Base-by-base conservation (phyloP, 2,797 vertebrate genomes). In the Enteromius fasciolatus region DNA sequence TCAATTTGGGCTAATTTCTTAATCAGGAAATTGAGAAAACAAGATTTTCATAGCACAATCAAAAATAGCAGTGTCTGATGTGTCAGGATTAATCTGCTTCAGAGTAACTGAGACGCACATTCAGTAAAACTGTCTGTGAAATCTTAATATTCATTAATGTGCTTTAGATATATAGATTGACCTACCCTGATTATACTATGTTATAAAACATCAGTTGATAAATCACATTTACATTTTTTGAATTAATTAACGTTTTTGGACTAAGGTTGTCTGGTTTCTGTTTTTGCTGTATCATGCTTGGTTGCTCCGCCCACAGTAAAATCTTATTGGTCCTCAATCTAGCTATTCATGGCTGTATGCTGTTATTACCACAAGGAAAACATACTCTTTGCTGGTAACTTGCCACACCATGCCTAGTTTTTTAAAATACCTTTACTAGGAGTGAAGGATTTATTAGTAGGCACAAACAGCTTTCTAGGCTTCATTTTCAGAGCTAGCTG, bases 391-490 rank as follows among this genome's bases (percentile, higher is more conserved):
- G 8, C 12, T 17, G 14, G 3, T 25, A 25, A 52, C 46, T 25
- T 41, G 28, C 48, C 10, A 6, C 28, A 31, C 28, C 28, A 31
- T 31, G 14, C 15, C 23, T 18, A 2, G 57, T 76, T 50, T 63
- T 48, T 57, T 31, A 67, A 64, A 52, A 41, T 41, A 86, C 78
- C 83, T 50, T 85, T 86, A 72, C 46, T 85, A 28, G 18, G 68
- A 76, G 75, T 18, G 77, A 74, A 73, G 66, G 69, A 78, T 15
- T 76, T 52, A 72, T 86, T 82, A 68, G 85, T 78, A 17, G 69
- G 18, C 90, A 91, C 90, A 83, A 95, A 93, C 28, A 93, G 79
- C 82, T 92, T 94, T 86, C 84, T 91, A 67, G 94, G 93, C 86
- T 92, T 87, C 70, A 95, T 87, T 67, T 79, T 91, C 33, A 11